Evolutionary conservation across 2,113 vertebrate genomes (phyloP).

Genomic region (Aegotheles bennettii): DNA sequence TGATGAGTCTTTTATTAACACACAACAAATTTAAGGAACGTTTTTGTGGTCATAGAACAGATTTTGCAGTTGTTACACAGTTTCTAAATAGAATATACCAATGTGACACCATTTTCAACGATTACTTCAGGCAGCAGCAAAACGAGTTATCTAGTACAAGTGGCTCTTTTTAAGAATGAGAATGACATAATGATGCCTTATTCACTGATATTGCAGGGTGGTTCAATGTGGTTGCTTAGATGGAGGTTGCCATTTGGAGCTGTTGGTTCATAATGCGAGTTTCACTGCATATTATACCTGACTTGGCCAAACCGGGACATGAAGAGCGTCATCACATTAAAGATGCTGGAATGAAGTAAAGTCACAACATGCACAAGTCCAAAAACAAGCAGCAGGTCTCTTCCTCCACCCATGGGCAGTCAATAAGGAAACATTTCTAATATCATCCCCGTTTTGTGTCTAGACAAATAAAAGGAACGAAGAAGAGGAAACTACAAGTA

Average conservation of each 20-base stretch:
- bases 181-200: conserved; percentile 32
- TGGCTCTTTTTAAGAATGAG: conserved; percentile 46
- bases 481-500: conserved; percentile 62
- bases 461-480: conserved; percentile 54
- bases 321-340: conserved; percentile 55
- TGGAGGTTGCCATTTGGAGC: conserved; percentile 43
- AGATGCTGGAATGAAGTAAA: conserved; percentile 64
- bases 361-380: conserved; percentile 67
- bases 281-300: conserved; percentile 56
- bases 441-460: conserved; percentile 63
- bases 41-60: neutral
- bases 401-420: conserved; percentile 54
- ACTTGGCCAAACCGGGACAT: conserved; percentile 60
- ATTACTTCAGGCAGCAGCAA: conserved; percentile 54
- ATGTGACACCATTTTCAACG: conserved; percentile 40
- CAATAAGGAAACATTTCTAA: conserved; percentile 65
- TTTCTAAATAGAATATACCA: conserved; percentile 33
- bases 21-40: conserved; percentile 39
- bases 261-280: conserved; percentile 51
- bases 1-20: neutral
- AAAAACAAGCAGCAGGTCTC: conserved; percentile 61
- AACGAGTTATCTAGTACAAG: conserved; percentile 10
- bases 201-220: conserved; percentile 45
- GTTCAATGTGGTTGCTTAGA: conserved; percentile 48
- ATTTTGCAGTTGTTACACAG: neutral